Conservation (phyloP, 2,797 vertebrate species). For the Gorsachius magnificus region DNA sequence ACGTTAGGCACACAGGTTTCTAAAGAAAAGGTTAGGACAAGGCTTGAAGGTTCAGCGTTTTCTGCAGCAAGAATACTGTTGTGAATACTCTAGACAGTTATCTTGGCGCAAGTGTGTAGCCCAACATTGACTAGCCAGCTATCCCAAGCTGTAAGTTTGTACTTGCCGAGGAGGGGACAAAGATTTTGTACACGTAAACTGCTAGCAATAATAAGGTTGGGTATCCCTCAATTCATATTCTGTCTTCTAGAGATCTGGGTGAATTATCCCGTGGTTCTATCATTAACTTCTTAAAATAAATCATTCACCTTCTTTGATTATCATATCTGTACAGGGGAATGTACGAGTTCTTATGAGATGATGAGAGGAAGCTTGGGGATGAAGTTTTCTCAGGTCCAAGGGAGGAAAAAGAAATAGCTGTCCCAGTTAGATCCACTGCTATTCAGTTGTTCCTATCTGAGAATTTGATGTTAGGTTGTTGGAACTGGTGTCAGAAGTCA, state of each 20-base stretch:
- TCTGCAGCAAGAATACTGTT: neutral
- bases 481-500: neutral
- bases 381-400: neutral
- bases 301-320: neutral
- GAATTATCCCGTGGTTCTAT: neutral
- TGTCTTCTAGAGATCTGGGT: neutral
- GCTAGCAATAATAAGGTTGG: neutral
- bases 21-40: neutral
- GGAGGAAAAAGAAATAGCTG: neutral
- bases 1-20: neutral
- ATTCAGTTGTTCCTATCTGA: neutral
- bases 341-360: neutral
- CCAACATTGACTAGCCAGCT: neutral
- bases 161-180: neutral
- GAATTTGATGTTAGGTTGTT: neutral
- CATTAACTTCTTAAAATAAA: neutral
- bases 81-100: neutral
- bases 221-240: neutral
- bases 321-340: neutral
- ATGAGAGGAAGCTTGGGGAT: neutral
- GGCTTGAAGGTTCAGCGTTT: neutral
- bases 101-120: neutral
- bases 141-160: neutral
- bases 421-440: neutral
- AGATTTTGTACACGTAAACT: neutral